These are phyloP conservation scores for Drosophila algonquin DNA, from an alignment of 2,888 invertebrate species.

Conservation along the genomic window DNA sequence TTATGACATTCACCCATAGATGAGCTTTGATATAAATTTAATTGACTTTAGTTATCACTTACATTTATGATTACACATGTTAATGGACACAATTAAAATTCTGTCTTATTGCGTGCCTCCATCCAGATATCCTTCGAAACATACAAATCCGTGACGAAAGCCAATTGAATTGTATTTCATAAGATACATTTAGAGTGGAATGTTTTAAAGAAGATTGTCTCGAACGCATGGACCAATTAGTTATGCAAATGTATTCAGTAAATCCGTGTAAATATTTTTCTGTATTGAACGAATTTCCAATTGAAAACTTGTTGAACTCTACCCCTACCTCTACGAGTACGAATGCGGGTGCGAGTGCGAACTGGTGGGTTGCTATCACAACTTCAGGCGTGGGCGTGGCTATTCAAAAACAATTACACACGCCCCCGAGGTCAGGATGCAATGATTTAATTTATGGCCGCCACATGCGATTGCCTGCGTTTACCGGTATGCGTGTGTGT, in stretches of 20 bases:
- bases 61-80: too few species aligned
- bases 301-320: constrained; percentile 57
- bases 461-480: constrained; percentile 13
- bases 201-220: too few species aligned
- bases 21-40: background rate
- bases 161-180: too few species aligned
- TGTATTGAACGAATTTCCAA: constrained; percentile 55
- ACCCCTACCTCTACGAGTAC: background rate
- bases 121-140: too few species aligned
- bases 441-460: constrained; percentile 69
- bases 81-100: too few species aligned
- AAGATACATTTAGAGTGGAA: too few species aligned
- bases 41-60: background rate
- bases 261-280: constrained; percentile 40
- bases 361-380: constrained; percentile 24
- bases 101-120: too few species aligned
- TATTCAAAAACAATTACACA: constrained; percentile 64
- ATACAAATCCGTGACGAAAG: too few species aligned
- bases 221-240: background rate
- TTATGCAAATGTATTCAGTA: constrained; percentile 13
- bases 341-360: background rate
- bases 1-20: background rate
- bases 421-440: constrained; percentile 48
- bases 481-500: background rate
- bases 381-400: constrained; percentile 42